Evolutionary conservation across 23 tunicate genomes (phyloP).

Genomic region (Ascidia mentula): DNA sequence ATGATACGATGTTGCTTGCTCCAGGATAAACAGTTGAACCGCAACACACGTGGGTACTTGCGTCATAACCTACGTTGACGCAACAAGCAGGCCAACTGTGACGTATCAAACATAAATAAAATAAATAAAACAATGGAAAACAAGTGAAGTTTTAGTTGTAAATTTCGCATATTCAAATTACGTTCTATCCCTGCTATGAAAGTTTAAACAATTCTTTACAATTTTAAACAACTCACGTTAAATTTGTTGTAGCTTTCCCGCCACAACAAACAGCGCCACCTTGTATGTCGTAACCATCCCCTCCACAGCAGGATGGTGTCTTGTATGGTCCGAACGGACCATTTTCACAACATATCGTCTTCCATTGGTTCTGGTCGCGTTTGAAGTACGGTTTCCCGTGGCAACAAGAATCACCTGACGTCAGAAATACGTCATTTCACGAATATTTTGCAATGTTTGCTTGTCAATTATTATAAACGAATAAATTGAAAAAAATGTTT

Average conservation of each 20-base stretch:
- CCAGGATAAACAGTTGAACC: slow-evolving; percentile 41
- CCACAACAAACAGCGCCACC: slow-evolving; percentile 83
- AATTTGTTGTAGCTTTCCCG: slow-evolving; percentile 50
- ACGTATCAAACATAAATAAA: neutral
- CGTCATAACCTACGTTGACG: slow-evolving; percentile 86
- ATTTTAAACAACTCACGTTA: slow-evolving; percentile 26
- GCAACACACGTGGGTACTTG: slow-evolving; percentile 68
- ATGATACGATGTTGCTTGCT: slow-evolving; percentile 39
- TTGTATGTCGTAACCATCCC: slow-evolving; percentile 68
- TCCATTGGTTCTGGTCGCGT: neutral
- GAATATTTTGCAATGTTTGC: neutral
- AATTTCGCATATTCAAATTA: neutral
- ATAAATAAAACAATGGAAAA: neutral
- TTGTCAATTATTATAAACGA: too few relatives aligned
- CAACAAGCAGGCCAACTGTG: slow-evolving; percentile 91
- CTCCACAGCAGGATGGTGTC: slow-evolving; percentile 77
- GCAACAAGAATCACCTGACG: slow-evolving; percentile 71
- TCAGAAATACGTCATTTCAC: neutral
- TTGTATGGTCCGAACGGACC: slow-evolving; percentile 73
- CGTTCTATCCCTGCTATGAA: neutral
- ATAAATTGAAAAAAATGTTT: neutral
- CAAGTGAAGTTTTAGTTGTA: neutral
- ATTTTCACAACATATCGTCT: slow-evolving; percentile 71
- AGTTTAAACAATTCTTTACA: neutral
- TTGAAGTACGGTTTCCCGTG: slow-evolving; percentile 56